Evolutionary conservation across 2,113 vertebrate species (phyloP).

Genomic region (Gymnorhina tibicen): DNA sequence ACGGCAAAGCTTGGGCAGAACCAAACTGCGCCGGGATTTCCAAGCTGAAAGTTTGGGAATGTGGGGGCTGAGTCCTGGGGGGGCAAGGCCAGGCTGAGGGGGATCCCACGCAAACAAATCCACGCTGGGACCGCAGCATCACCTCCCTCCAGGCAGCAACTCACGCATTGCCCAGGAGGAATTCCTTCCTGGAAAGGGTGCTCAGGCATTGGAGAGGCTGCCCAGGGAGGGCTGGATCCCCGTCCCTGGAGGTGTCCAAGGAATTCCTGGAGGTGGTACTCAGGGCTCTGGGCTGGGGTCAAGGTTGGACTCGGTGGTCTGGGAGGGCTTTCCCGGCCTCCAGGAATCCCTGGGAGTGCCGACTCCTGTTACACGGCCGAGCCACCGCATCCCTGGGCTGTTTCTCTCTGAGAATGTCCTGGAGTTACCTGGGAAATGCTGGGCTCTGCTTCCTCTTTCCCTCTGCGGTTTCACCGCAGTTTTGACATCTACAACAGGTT

Average conservation of each 20-base stretch:
- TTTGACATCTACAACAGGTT: not conserved
- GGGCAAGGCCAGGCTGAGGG: not conserved
- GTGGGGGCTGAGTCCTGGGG: not conserved
- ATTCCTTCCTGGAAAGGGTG: not conserved
- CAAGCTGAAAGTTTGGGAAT: not conserved
- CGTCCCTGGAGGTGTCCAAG: not conserved
- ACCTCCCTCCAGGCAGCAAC: not conserved
- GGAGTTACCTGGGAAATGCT: not conserved
- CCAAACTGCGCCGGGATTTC: not conserved
- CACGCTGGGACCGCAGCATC: not conserved
- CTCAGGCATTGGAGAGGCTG: not conserved
- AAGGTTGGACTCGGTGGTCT: rapidly evolving
- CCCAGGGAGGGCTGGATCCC: not conserved
- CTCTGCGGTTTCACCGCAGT: not conserved
- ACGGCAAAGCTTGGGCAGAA: not conserved
- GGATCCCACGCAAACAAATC: not conserved
- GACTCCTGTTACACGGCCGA: not conserved
- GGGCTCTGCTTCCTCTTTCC: not conserved
- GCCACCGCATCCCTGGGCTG: not conserved
- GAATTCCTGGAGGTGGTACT: not conserved
- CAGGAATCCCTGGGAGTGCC: not conserved
- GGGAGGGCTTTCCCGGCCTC: not conserved
- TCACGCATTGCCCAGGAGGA: not conserved
- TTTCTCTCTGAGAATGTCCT: not conserved
- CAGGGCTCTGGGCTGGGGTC: not conserved